Base-by-base conservation (phyloP, 1,140 invertebrate genomes). In the Heliconius hermathena region DNA sequence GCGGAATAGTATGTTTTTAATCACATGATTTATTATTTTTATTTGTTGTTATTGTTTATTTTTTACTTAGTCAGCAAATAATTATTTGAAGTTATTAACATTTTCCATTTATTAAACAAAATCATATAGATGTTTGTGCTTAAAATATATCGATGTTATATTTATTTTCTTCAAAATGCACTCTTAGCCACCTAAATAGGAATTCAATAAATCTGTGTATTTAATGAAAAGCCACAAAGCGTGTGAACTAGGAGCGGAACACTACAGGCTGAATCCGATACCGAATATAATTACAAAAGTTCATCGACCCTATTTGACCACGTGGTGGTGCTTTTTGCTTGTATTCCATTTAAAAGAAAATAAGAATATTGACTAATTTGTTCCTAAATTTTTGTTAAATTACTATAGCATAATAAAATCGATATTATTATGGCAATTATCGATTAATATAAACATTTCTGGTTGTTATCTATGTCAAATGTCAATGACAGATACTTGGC, bases 221-320 rank as follows among this genome's bases (percentile, higher is more conserved):
- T 41, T 38, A 72, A 72, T 72, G 29, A 72, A 72, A 72, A 72
- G 36, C 70, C 54, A 52, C 49, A 71, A 78, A 79, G 52, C 77
- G 73, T 82, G 81, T 78, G 77, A 82, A 76, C 77, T 76, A 82
- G 77, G 74, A 82, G 74, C 60, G 73, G 70, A 78, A 76, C 46
- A 77, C 76, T 77, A 77, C 77, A 73, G 76, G 76, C 77, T 76
- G 70, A 52, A 76, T 80, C 70, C 77, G 81, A 83, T 82, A 83
- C 52, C 80, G 78, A 83, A 84, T 81, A 84, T 86, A 86, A 86
- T 86, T 85, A 82, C 85, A 73, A 75, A 54, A 76, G 83, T 82
- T 83, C 79, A 49, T 74, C 78, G 80, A 84, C 81, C 75, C 70
- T 26, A 60, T 71, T 20, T 4, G 49, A 82, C 79, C 82, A 82